Evolutionary conservation across 2,888 invertebrate species (phyloP), one percentile per base, ranked within the genome.

Genomic region (Branchinecta sandiegonensis): DNA sequence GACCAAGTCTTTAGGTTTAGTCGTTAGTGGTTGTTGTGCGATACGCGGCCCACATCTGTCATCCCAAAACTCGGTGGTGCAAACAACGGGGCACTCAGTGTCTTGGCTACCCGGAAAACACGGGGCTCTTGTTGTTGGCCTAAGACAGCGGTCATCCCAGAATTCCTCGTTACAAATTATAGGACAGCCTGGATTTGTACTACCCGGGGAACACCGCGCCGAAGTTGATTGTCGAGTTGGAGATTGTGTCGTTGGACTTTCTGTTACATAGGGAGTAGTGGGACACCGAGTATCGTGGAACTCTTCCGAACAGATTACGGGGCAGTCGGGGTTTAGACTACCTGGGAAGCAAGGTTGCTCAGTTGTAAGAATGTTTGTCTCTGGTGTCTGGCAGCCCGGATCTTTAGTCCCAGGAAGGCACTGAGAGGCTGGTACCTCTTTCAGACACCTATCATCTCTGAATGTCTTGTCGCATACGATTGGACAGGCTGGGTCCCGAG

Each of bases 281-380:
- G 17, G 17, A 17, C 71, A 71, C 56, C 70, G 64, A 46, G 69
- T 68, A 65, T 71, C 71, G 12, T 12, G 69, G 11, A 71, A 71
- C 11, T 71, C 71, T 65, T 70, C 69, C 12, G 23, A 68, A 63
- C 72, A 71, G 2, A 11, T 37, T 12, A 70, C 65, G 2, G 76
- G 75, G 67, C 78, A 77, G 47, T 74, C 37, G 73, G 76, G 71
- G 75, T 76, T 71, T 10, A 67, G 73, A 7, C 73, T 75, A 13
- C 78, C 78, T 0, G 78, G 77, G 67, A 37, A 68, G 65, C 72
- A 72, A 10, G 66, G 48, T 23, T 50, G 68, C 13, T 37, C 50
- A n/a, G 47, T 12, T 10, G 66, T 56, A 46, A 65, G 48, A 9
- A 46, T 48, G 9, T 66, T 47, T n/a, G 65, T 63, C 6, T 48